Conservation (phyloP, 1,140 invertebrate species). For the Pinna nobilis region DNA sequence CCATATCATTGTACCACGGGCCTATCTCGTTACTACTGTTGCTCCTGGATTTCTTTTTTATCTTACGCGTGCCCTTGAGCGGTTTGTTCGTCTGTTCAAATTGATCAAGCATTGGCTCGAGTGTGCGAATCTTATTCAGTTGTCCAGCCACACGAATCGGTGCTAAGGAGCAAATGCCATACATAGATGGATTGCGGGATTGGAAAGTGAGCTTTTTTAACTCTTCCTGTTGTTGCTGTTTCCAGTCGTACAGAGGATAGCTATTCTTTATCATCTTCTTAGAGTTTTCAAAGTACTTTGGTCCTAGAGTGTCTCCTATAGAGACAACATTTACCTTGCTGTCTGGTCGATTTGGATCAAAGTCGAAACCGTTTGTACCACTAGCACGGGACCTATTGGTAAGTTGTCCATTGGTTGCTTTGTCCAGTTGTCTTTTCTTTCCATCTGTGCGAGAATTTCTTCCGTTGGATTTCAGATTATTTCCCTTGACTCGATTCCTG, state of each 20-base stretch:
- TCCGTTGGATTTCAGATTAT: not conserved
- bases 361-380: not conserved
- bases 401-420: conserved; percentile 1
- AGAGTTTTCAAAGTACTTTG: not conserved
- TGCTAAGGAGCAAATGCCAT: conserved; percentile 37
- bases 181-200: conserved; percentile 29
- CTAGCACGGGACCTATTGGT: conserved; percentile 1
- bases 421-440: not conserved
- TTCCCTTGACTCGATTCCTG: conserved; percentile 5
- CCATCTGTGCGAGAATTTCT: not conserved
- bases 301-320: conserved; percentile 19
- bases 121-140: not conserved
- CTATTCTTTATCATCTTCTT: not conserved
- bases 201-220: conserved; percentile 12
- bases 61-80: not conserved
- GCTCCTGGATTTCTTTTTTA: not conserved
- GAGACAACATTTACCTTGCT: conserved; percentile 33
- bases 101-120: not conserved
- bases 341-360: conserved; percentile 15
- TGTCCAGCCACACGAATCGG: conserved; percentile 31
- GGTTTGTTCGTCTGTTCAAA: conserved; percentile 9
- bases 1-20: conserved; percentile 8
- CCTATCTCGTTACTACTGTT: not conserved
- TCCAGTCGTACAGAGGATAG: conserved; percentile 9
- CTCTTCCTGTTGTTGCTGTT: not conserved